Evolutionary conservation across 1,140 invertebrate species (phyloP).

Genomic region (Rhagoletis pomonella): DNA sequence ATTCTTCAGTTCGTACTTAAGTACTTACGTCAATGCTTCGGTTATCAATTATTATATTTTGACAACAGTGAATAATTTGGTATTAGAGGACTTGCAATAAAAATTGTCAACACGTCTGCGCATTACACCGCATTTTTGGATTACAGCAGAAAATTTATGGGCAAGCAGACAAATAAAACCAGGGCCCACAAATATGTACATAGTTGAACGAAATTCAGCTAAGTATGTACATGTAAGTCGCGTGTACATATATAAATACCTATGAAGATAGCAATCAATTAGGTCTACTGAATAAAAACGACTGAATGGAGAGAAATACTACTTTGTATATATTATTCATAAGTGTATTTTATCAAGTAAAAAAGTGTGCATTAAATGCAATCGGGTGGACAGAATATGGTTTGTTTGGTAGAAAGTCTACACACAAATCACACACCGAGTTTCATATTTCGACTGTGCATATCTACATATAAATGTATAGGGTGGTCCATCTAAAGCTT

Average conservation of each 20-base stretch:
- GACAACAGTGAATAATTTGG: neutral
- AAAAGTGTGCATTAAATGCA: too few species aligned
- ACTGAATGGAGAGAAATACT: neutral
- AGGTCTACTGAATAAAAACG: neutral
- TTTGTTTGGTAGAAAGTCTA: neutral
- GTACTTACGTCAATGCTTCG: neutral
- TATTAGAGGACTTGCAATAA: neutral
- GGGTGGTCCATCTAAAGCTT: too few species aligned
- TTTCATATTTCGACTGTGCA: too few species aligned
- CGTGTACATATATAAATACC: too few species aligned
- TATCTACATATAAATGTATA: too few species aligned
- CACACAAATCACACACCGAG: too few species aligned
- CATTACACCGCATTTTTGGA: neutral
- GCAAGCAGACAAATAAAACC: neutral
- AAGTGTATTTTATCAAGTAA: too few species aligned
- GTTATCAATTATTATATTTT: neutral
- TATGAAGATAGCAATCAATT: neutral
- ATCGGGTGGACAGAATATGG: neutral
- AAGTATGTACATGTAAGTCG: neutral
- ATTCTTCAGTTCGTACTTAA: neutral
- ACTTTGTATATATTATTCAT: too few species aligned
- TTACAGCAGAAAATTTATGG: neutral
- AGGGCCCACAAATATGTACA: neutral
- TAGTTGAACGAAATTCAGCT: neutral
- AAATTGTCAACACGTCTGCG: neutral